Evolutionary conservation across 2,888 invertebrate species (phyloP).

Genomic region (Campoletis raptor): DNA sequence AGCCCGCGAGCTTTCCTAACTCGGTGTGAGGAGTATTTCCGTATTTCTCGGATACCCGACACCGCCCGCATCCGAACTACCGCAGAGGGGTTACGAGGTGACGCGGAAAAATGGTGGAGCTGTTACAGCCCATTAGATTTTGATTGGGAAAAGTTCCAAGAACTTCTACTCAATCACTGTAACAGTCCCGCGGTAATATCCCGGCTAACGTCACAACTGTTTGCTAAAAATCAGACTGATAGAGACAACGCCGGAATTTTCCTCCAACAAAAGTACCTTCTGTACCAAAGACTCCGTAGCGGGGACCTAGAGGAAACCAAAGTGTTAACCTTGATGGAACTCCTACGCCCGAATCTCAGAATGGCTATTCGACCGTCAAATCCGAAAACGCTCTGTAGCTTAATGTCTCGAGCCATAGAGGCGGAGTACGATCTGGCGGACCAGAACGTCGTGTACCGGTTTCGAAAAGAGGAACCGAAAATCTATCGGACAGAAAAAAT

Average conservation of each 20-base stretch:
- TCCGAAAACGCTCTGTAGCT: not conserved
- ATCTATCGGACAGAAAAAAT: too few relatives aligned
- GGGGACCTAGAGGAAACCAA: not conserved
- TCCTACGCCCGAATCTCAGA: not conserved
- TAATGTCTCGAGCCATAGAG: not conserved
- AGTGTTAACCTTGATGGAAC: slow-evolving; percentile 7
- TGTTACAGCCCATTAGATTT: not conserved
- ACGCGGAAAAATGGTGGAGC: not conserved
- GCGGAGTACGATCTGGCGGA: slow-evolving; percentile 38
- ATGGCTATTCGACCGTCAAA: not conserved
- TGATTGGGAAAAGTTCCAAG: not conserved
- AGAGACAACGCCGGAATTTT: not conserved
- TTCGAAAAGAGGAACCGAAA: too few relatives aligned
- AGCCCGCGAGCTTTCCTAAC: not conserved
- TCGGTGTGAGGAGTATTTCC: not conserved
- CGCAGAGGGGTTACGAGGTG: not conserved
- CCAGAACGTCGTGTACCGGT: too few relatives aligned
- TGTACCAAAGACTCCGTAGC: not conserved
- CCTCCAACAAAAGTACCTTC: not conserved
- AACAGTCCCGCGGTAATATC: not conserved
- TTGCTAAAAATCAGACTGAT: not conserved
- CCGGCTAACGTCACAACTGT: not conserved
- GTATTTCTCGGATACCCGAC: not conserved
- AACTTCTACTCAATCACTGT: not conserved
- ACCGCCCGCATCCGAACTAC: not conserved